Evolutionary conservation across 2,888 invertebrate species (phyloP).

Genomic region (Andrena hattorfiana): DNA sequence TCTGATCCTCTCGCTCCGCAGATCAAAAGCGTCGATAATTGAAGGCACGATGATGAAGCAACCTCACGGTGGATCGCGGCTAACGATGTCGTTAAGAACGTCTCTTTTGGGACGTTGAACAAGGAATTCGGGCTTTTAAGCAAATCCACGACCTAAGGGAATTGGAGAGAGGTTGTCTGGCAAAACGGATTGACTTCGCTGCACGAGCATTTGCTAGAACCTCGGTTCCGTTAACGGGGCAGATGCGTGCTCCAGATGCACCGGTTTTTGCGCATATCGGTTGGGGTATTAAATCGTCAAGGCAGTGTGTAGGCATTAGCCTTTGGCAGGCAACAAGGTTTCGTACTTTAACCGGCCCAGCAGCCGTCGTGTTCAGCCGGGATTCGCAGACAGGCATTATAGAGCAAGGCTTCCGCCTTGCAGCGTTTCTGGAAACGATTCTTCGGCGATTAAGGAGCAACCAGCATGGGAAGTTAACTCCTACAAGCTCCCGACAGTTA

Average conservation of each 20-base stretch:
- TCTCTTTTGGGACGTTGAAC: slow-evolving; percentile 38
- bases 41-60: slow-evolving; percentile 44
- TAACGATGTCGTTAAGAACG: slow-evolving; percentile 53
- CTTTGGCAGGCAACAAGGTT: slow-evolving; percentile 65
- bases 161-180: background rate
- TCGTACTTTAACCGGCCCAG: slow-evolving; percentile 59
- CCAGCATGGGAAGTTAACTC: background rate
- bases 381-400: slow-evolving; percentile 29
- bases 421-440: background rate
- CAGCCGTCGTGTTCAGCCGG: slow-evolving; percentile 38
- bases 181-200: background rate
- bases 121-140: slow-evolving; percentile 39
- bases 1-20: slow-evolving; percentile 19
- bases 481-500: background rate
- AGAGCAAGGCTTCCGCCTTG: background rate
- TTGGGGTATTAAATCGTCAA: slow-evolving; percentile 51
- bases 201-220: background rate
- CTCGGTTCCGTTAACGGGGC: slow-evolving; percentile 6
- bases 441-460: background rate
- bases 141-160: slow-evolving; percentile 11
- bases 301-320: slow-evolving; percentile 44
- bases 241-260: slow-evolving; percentile 25
- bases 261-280: slow-evolving; percentile 44
- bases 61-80: background rate
- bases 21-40: slow-evolving; percentile 58